Base-by-base conservation (phyloP, 2,888 invertebrate species). In the Morpho achilles region DNA sequence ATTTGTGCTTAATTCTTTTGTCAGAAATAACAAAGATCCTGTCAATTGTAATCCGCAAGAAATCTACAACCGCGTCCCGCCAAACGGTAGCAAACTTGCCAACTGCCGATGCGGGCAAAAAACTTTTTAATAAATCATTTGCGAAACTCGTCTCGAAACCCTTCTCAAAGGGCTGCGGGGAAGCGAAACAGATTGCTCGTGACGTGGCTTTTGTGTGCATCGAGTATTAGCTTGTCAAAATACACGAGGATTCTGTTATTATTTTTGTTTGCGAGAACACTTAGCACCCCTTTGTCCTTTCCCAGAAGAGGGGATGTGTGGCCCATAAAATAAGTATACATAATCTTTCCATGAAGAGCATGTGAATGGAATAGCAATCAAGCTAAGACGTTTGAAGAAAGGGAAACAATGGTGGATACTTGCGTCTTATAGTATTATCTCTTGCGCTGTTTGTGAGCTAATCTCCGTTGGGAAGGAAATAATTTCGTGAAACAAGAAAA, bases 201-300 rank as follows among this genome's bases (percentile, higher is more conserved):
- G 89, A 89, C 88, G 82, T 85, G 84, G 78, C 83, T 80, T 87
- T 89, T 88, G 88, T 89, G 83, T 82, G 84, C 81, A 78, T 80
- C 78, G 79, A 86, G 88, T 87, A 88, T 89, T 90, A 89, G 86
- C 88, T 84, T 89, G 89, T 90, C 90, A 90, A 90, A 90, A 90
- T 89, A 90, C 87, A 87, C 81, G 79, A 84, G 81, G 87, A 88
- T 88, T 88, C 87, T 83, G 87, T 88, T 89, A 89, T 89, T 90
- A 89, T 89, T 89, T 86, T 87, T 85, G 89, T 90, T 89, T 87
- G 87, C 84, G 76, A 83, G 86, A 82, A 81, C 87, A 87, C 89
- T 89, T 89, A 86, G 82, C 89, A 83, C 87, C 87, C 88, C 74
- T 87, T 87, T 89, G 87, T 86, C 65, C 80, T 79, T 87, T 89